Percentiles rank a stretch among this genome's conserved stretches.
Evolutionary conservation across 1,140 invertebrate species (phyloP).

Genomic region (Pogonomyrmex barbatus): DNA sequence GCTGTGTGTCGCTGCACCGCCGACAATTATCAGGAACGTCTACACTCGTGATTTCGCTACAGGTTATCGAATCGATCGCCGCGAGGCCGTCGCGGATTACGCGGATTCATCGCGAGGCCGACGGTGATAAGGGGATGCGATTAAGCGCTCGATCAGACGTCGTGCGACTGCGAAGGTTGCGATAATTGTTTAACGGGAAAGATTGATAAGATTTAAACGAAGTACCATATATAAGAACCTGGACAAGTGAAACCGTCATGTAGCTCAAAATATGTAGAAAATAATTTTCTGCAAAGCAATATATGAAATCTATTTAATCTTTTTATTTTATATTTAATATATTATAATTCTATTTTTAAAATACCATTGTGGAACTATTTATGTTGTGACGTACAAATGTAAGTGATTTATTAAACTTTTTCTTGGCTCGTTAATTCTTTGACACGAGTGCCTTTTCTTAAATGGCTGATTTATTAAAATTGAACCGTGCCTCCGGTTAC

Average conservation of each 20-base stretch:
- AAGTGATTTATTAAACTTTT: neutral
- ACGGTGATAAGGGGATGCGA: slow-evolving; percentile 17
- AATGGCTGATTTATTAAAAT: neutral
- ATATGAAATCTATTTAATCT: neutral
- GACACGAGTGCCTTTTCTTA: neutral
- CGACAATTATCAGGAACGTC: slow-evolving; percentile 61
- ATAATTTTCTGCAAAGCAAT: neutral
- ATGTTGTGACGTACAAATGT: neutral
- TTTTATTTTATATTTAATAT: too few relatives aligned
- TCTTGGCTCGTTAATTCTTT: neutral
- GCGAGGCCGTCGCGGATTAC: slow-evolving; percentile 50
- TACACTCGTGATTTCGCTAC: slow-evolving; percentile 54
- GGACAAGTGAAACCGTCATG: neutral
- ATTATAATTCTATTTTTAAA: too few relatives aligned
- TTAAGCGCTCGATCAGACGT: neutral
- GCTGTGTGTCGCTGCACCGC: slow-evolving; percentile 56
- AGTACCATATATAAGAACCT: neutral
- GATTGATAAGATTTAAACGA: neutral
- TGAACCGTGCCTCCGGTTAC: neutral
- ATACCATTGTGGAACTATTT: too few relatives aligned
- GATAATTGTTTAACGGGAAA: neutral
- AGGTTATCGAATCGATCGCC: slow-evolving; percentile 52
- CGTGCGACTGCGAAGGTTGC: neutral
- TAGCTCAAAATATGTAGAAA: neutral
- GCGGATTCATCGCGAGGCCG: slow-evolving; percentile 40